Conservation (phyloP, 2,113 vertebrate genomes). For the Antigone vipio region DNA sequence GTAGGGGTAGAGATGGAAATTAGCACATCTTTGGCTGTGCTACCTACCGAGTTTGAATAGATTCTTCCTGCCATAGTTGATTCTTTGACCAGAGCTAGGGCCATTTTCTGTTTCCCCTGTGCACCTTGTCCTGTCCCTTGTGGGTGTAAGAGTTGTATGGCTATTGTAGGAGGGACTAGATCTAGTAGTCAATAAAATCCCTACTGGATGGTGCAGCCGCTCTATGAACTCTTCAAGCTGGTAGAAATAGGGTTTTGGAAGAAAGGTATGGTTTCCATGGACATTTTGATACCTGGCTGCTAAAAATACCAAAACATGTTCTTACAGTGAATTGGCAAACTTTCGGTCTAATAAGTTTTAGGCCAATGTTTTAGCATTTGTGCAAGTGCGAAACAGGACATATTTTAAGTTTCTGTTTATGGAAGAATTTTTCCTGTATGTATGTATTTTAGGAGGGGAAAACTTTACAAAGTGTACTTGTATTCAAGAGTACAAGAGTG, state of each 20-base stretch:
- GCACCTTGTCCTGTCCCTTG: rapidly evolving
- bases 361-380: neutral
- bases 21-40: neutral
- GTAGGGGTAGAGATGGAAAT: neutral
- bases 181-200: neutral
- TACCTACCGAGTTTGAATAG: neutral
- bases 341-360: neutral
- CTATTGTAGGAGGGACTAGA: neutral
- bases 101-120: neutral
- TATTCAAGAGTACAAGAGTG: neutral
- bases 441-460: neutral
- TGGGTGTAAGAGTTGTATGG: neutral
- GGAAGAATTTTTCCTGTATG: neutral
- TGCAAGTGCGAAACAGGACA: neutral
- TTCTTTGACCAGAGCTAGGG: neutral
- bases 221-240: neutral
- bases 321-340: neutral
- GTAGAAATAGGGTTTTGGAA: neutral
- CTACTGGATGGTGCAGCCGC: neutral
- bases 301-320: neutral
- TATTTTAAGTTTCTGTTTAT: neutral
- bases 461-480: neutral
- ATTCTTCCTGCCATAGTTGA: neutral
- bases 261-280: neutral
- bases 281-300: neutral